These are phyloP conservation scores for Enteromius thamalakanensis DNA, from an alignment of 2,797 vertebrate genomes.

Conservation along the genomic window DNA sequence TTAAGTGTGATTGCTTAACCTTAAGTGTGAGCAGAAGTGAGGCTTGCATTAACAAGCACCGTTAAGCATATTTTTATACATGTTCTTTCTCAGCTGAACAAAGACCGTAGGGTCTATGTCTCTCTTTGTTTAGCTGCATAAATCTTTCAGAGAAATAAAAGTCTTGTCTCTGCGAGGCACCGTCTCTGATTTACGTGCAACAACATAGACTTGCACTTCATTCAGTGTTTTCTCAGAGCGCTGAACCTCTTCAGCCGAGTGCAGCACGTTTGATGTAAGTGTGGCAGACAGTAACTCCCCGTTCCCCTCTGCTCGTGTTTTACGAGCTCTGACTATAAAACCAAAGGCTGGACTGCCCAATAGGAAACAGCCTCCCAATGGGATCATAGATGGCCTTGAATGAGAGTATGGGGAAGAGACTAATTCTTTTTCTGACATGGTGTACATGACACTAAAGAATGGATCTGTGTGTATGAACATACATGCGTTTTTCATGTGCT, in stretches of 20 bases:
- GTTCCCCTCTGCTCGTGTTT: conserved; percentile 75
- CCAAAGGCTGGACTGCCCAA: conserved; percentile 67
- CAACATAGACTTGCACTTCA: conserved; percentile 26
- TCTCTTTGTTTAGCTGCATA: conserved; percentile 42
- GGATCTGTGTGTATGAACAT: conserved; percentile 7
- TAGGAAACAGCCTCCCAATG: conserved; percentile 65
- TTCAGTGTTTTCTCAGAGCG: conserved; percentile 34
- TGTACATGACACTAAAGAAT: conserved; percentile 40
- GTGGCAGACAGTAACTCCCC: conserved; percentile 63
- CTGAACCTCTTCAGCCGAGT: conserved; percentile 32
- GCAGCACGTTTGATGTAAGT: conserved; percentile 50
- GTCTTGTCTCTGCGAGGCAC: not conserved
- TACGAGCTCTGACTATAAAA: conserved; percentile 81
- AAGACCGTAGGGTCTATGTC: not conserved
- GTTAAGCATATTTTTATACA: not conserved
- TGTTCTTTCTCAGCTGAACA: conserved; percentile 8
- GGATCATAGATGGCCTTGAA: conserved; percentile 54
- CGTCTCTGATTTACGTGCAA: conserved; percentile 27
- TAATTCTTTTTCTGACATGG: conserved; percentile 46
- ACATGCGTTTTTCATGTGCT: not conserved
- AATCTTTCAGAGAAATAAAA: conserved; percentile 28
- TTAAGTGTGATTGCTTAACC: not conserved
- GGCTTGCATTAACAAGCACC: not conserved
- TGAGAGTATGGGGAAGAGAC: conserved; percentile 56
- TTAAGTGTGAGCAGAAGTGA: not conserved